Evolutionary conservation across 92 coral and sea anemone species (phyloP).

Genomic region (Zoanthus solanderi): DNA sequence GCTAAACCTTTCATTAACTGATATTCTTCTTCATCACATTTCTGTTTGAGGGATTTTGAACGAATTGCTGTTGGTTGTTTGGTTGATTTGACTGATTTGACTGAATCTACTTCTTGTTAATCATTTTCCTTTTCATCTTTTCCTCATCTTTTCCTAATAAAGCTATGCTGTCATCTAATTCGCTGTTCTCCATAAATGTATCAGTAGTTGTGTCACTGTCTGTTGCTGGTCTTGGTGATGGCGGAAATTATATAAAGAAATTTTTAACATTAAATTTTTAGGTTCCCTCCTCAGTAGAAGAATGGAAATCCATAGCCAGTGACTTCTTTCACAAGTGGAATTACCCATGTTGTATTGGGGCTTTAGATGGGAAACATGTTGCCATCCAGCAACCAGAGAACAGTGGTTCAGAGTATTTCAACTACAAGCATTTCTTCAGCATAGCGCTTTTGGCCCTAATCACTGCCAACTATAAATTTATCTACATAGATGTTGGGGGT

Average conservation of each 20-base stretch:
- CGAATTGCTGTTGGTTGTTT: slow-evolving; percentile 4
- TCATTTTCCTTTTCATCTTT: background rate
- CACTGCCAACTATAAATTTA: background rate
- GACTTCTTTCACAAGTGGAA: slow-evolving; percentile 11
- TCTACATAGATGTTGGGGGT: background rate
- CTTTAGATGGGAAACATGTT: slow-evolving; percentile 5
- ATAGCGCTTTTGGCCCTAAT: background rate
- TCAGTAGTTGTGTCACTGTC: slow-evolving; percentile 9
- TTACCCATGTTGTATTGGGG: slow-evolving; percentile 5
- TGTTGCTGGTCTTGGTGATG: background rate
- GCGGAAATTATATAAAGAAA: background rate
- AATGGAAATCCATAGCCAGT: slow-evolving; percentile 1
- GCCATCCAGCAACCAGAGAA: slow-evolving; percentile 9
- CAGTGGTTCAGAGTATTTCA: slow-evolving; percentile 8
- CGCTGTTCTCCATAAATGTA: slow-evolving; percentile 4
- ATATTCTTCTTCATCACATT: slow-evolving; percentile 2
- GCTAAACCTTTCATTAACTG: slow-evolving; percentile 6
- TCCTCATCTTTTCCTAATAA: background rate
- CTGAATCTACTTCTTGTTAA: background rate
- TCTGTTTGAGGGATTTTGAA: slow-evolving; percentile 10
- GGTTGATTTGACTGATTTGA: background rate
- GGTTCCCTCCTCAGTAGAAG: slow-evolving; percentile 6
- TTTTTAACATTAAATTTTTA: background rate
- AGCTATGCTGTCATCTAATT: background rate
- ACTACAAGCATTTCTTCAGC: slow-evolving; percentile 4